Evolutionary conservation across 2,888 invertebrate species (phyloP).

Genomic region (Philaethria dido): DNA sequence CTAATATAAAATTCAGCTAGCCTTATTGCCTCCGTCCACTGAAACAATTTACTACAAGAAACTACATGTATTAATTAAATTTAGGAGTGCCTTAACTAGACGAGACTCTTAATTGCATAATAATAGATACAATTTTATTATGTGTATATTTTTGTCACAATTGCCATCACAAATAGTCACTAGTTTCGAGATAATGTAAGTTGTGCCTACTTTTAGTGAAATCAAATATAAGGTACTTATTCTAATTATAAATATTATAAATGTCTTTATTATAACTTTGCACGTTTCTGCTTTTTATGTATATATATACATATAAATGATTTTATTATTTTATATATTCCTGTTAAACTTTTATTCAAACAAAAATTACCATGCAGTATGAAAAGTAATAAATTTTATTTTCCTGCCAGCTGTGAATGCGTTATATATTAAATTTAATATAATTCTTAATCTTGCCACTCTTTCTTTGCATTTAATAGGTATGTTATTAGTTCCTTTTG

Average conservation of each 20-base stretch:
- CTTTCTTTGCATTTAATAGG: constrained; percentile 66
- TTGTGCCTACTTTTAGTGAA: constrained; percentile 42
- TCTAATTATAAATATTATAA: constrained; percentile 25
- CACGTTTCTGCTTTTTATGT: constrained; percentile 22
- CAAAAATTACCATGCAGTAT: background rate
- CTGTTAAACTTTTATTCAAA: background rate
- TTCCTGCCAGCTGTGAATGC: background rate
- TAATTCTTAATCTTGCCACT: constrained; percentile 64
- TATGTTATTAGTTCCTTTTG: constrained; percentile 41
- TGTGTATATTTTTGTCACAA: constrained; percentile 45
- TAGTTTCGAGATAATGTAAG: constrained; percentile 67
- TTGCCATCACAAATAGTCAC: constrained; percentile 76
- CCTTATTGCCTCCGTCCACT: constrained; percentile 75
- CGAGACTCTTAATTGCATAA: constrained; percentile 31
- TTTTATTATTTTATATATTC: background rate
- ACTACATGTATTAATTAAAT: constrained; percentile 9
- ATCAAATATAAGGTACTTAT: constrained; percentile 22
- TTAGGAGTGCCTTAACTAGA: constrained; percentile 29
- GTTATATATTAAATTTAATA: background rate
- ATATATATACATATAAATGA: background rate
- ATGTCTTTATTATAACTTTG: constrained; percentile 28
- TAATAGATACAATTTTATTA: constrained; percentile 19
- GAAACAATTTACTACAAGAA: constrained; percentile 6
- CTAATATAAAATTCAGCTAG: constrained; percentile 49
- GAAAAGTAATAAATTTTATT: background rate